Percentiles rank a stretch among this genome's conserved stretches.
Conservation (phyloP, 2,113 vertebrate species). For the Columba janthina region DNA sequence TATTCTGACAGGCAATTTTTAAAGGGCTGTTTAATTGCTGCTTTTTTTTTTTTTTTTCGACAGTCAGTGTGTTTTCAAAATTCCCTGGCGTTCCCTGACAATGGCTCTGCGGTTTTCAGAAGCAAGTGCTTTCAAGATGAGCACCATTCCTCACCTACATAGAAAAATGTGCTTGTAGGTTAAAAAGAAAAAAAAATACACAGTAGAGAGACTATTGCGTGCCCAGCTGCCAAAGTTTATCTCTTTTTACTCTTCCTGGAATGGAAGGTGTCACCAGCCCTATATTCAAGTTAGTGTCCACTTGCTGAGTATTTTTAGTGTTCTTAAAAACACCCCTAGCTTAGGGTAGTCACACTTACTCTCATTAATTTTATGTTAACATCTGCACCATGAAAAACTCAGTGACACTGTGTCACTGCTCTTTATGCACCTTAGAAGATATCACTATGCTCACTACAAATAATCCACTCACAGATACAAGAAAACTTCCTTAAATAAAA, state of each 20-base stretch:
- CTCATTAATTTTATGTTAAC: not conserved
- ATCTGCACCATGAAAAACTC: not conserved
- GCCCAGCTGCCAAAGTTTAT: not conserved
- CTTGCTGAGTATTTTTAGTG: not conserved
- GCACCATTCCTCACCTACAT: constrained; percentile 64
- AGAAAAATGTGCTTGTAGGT: constrained; percentile 32
- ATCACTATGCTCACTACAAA: not conserved
- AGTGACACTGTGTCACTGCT: not conserved
- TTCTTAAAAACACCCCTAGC: not conserved
- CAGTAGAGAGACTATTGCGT: not conserved
- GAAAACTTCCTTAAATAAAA: not conserved
- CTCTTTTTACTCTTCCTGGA: not conserved
- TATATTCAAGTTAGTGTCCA: not conserved
- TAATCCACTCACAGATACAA: not conserved
- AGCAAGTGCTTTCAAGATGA: not conserved
- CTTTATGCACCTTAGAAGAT: not conserved
- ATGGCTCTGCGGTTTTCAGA: not conserved
- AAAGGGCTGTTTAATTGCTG: constrained; percentile 5
- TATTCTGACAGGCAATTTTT: constrained; percentile 43
- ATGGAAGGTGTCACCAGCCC: not conserved
- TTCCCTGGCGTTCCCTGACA: not conserved
- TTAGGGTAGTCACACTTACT: not conserved
- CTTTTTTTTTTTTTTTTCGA: constrained; percentile 6
- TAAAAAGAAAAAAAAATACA: not conserved
- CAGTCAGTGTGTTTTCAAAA: not conserved